Evolutionary conservation across 2,888 invertebrate species (phyloP), one percentile per base, ranked within the genome.

Genomic region (Notocelia uddmanniana): DNA sequence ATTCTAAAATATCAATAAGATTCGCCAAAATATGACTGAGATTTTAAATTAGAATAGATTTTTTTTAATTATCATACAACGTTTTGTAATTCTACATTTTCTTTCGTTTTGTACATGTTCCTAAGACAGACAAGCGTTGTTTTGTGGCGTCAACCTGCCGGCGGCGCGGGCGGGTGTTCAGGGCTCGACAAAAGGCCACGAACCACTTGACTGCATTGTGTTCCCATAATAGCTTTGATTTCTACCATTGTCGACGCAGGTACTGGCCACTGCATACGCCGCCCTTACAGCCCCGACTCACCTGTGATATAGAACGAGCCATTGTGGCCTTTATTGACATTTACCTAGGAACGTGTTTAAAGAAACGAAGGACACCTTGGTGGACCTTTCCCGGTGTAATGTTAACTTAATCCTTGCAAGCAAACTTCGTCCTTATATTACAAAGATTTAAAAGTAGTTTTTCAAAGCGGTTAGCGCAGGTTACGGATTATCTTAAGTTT

Each of bases 181-280:
- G 71, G 73, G 71, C 59, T 70, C 68, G 80, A 83, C 84, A 85
- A 86, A 86, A 83, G 82, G 68, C 77, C 73, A 77, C 74, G 75
- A 78, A 81, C 82, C 89, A 89, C 89, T 89, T 89, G 89, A 89
- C 85, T 85, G 82, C 79, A 85, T 89, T 89, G 87, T 89, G 78
- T 74, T 75, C 50, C 69, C 76, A 89, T 87, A 89, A 89, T 84
- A 76, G 77, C 80, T 88, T 87, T 89, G 87, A 89, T 89, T 90
- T 83, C 80, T 79, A 76, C 82, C 79, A 86, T 89, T 89, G 87
- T 89, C 70, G 72, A 72, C 64, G 79, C 89, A 88, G 89, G 89
- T 88, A 88, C 79, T 76, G 74, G 76, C 79, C 79, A 78, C 78
- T 76, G 77, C 73, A 63, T 76, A 76, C 79, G 73, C 73, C 67